Percentiles rank a stretch among this genome's conserved stretches.
Evolutionary conservation across 2,797 vertebrate species (phyloP).

Genomic region (Cryptoblepharus egeriae): DNA sequence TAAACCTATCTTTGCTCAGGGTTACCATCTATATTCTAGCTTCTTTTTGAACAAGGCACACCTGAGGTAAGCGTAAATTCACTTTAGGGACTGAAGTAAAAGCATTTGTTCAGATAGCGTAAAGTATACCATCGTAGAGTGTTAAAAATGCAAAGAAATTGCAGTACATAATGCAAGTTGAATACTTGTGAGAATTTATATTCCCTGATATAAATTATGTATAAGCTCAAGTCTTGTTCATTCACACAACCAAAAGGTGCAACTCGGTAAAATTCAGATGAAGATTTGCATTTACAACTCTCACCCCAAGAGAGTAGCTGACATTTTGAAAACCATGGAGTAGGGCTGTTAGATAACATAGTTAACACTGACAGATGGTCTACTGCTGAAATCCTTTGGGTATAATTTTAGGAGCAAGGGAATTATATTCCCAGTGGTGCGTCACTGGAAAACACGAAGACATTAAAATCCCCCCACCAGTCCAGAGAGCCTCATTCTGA

Average conservation of each 20-base stretch:
- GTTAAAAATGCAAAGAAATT: not conserved
- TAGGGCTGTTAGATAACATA: not conserved
- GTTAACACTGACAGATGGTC: not conserved
- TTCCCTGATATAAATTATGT: not conserved
- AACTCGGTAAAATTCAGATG: not conserved
- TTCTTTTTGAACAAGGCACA: too few relatives aligned
- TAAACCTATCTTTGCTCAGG: too few relatives aligned
- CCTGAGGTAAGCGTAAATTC: too few relatives aligned
- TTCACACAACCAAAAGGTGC: not conserved
- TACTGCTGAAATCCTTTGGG: not conserved
- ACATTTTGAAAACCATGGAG: not conserved
- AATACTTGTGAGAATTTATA: not conserved
- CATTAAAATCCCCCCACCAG: not conserved
- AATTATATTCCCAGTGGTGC: constrained; percentile 7
- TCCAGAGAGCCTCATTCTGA: constrained; percentile 16
- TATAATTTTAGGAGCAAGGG: constrained; percentile 11
- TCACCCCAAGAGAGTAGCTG: not conserved
- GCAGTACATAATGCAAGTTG: not conserved
- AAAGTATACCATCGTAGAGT: not conserved
- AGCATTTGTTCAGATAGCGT: not conserved
- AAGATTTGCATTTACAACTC: not conserved
- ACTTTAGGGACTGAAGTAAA: not conserved
- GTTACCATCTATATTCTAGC: too few relatives aligned
- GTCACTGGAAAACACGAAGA: not conserved
- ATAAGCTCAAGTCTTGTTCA: not conserved